A percentile compares a stretch with the other conserved stretches of the same genome.
These are phyloP conservation scores for Piscicola geometra DNA, from an alignment of 2,888 invertebrate genomes.

Conservation along the genomic window DNA sequence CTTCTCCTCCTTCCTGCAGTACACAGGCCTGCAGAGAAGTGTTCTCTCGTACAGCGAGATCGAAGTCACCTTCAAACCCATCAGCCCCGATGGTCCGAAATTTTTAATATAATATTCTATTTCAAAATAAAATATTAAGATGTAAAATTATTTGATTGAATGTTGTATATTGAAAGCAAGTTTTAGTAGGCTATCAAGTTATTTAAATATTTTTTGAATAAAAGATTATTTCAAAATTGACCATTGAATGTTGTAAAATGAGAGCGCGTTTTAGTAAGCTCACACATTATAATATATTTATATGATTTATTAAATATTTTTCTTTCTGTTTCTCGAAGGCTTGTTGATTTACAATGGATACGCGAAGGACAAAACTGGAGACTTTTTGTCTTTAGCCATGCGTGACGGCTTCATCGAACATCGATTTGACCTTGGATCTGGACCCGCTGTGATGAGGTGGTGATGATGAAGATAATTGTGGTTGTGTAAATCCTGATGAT, in stretches of 20 bases:
- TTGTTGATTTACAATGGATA: slow-evolving; percentile 84
- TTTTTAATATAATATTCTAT: not conserved
- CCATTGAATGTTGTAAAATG: too few species aligned
- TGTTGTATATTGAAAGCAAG: not conserved
- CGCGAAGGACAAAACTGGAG: slow-evolving; percentile 76
- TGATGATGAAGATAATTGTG: too few species aligned
- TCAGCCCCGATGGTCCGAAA: slow-evolving; percentile 49
- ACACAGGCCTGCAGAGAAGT: slow-evolving; percentile 76
- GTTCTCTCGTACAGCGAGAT: slow-evolving; percentile 86
- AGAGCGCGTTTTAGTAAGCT: too few species aligned
- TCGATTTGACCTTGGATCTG: slow-evolving; percentile 83
- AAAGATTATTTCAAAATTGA: too few species aligned
- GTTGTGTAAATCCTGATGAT: too few species aligned
- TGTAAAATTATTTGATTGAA: not conserved
- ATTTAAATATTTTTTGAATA: not conserved
- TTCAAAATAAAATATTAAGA: not conserved
- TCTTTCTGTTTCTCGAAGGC: too few species aligned
- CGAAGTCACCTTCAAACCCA: slow-evolving; percentile 76
- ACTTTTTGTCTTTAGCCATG: slow-evolving; percentile 78
- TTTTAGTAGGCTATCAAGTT: not conserved
- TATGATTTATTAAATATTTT: too few species aligned
- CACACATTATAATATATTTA: too few species aligned
- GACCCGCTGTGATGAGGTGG: slow-evolving; percentile 77
- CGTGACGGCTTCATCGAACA: slow-evolving; percentile 77
- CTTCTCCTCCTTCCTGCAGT: slow-evolving; percentile 76